phyloP scores from a whole-genome alignment of 2,888 invertebrate species.

The Callinectes sapidus region DNA sequence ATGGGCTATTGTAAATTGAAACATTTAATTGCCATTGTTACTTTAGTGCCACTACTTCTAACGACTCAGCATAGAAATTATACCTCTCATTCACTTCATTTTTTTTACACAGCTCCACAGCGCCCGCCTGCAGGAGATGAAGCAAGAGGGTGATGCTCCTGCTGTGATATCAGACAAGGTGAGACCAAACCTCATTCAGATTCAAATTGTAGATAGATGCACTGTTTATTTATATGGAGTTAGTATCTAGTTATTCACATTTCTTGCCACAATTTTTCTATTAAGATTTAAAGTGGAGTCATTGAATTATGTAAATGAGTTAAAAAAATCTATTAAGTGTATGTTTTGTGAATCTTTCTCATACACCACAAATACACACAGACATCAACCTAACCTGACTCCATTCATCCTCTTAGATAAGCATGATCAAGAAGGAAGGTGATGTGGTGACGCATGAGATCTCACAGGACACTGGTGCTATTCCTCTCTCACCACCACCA shows the following conservation, averaged over 20 bases:
- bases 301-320: neutral
- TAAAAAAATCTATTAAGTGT: neutral
- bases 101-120: constrained; percentile 50
- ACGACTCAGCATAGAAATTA: neutral
- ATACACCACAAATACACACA: neutral
- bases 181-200: neutral
- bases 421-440: constrained; percentile 61
- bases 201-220: neutral
- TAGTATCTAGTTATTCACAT: too few species aligned
- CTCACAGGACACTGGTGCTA: constrained; percentile 36
- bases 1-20: neutral
- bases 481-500: constrained; percentile 43
- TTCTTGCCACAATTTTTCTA: neutral
- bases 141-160: constrained; percentile 63
- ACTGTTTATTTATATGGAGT: neutral
- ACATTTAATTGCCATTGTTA: too few species aligned
- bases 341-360: neutral
- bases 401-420: constrained; percentile 42
- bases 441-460: constrained; percentile 62
- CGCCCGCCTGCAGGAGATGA: constrained; percentile 57
- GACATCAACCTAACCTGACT: neutral
- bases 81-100: neutral
- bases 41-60: too few species aligned
- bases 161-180: constrained; percentile 66
- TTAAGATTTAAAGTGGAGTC: neutral